phyloP scores from a whole-genome alignment of 2,113 vertebrate genomes.

The Phrynosoma blainvillii region DNA sequence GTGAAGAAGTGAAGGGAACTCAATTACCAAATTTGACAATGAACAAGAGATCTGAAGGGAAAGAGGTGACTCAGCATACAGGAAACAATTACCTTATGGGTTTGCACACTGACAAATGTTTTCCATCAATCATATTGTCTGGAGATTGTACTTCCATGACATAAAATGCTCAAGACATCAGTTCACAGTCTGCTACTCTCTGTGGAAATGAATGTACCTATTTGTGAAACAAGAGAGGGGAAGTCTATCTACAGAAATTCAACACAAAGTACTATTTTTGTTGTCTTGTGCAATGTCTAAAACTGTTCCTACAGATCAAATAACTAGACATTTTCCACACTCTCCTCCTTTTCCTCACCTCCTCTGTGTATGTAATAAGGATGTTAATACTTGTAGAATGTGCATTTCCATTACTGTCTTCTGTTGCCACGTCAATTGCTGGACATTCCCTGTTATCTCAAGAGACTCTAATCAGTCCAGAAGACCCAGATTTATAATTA shows the following conservation, averaged over 20 bases:
- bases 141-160: neutral
- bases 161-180: neutral
- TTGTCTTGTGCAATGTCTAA: neutral
- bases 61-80: neutral
- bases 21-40: neutral
- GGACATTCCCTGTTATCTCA: neutral
- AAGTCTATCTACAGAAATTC: neutral
- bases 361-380: neutral
- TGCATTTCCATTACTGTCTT: neutral
- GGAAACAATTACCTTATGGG: neutral
- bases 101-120: constrained; percentile 5
- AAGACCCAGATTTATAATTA: neutral
- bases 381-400: neutral
- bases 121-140: neutral
- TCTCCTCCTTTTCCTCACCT: neutral
- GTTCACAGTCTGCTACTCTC: neutral
- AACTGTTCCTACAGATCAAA: neutral
- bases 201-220: neutral
- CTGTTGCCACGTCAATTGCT: too few species aligned
- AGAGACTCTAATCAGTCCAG: neutral
- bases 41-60: neutral
- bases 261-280: neutral
- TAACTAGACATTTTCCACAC: neutral
- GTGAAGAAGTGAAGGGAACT: neutral
- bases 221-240: neutral